phyloP scores from a whole-genome alignment of 2,797 vertebrate species.

The Cirrhinus molitorella region DNA sequence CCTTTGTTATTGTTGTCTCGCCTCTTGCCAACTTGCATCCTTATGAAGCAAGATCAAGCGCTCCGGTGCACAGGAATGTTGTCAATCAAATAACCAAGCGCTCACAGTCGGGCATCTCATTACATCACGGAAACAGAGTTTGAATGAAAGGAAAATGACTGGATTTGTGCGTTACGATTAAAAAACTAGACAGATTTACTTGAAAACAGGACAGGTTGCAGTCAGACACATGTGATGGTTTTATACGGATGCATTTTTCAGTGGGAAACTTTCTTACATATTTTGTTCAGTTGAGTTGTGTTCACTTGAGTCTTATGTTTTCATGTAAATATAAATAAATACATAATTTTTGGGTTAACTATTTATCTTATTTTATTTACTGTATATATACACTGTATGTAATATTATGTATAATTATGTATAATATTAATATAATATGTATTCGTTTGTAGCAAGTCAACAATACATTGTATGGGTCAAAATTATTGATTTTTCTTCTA shows the following conservation, averaged over 20 bases:
- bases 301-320: neutral
- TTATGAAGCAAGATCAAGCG: slow-evolving; percentile 40
- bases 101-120: neutral
- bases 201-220: neutral
- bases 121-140: neutral
- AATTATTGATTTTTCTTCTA: no score
- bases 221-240: neutral
- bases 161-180: neutral
- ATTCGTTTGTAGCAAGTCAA: no score
- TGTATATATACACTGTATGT: no score
- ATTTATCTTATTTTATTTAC: no score
- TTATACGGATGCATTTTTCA: neutral
- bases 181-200: slow-evolving; percentile 3
- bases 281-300: neutral
- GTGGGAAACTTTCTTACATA: neutral
- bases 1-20: slow-evolving; percentile 50
- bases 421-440: no score
- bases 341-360: neutral
- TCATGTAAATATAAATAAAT: neutral
- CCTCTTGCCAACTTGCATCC: slow-evolving; percentile 50
- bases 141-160: neutral
- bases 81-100: slow-evolving; percentile 11
- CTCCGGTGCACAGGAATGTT: slow-evolving; percentile 8
- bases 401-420: no score
- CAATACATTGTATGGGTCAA: no score